Percentiles rank a stretch among this genome's conserved stretches.
Evolutionary conservation across 1,140 invertebrate genomes (phyloP).

Genomic region (Pseudoatta argentina): DNA sequence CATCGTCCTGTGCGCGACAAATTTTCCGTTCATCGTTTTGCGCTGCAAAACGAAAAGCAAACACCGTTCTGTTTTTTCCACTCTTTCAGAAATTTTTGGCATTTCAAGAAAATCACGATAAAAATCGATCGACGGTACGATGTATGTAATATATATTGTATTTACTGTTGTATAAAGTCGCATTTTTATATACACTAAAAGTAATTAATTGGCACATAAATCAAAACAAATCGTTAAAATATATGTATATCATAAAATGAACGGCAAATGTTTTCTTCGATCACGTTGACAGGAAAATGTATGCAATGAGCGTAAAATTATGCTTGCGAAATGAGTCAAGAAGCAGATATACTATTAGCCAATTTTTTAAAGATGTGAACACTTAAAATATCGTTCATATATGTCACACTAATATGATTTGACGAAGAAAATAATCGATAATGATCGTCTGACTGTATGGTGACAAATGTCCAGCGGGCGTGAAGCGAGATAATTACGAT

Average conservation of each 20-base stretch:
- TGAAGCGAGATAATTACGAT: constrained; percentile 53
- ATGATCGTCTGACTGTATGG: background rate
- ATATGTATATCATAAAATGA: background rate
- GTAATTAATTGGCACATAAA: constrained; percentile 29
- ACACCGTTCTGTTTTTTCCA: background rate
- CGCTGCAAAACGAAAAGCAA: background rate
- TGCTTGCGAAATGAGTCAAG: background rate
- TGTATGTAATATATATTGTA: background rate
- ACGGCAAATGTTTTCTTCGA: constrained; percentile 19
- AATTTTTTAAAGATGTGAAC: constrained; percentile 30
- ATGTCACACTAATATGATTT: constrained; percentile 3
- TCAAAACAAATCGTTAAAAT: constrained; percentile 10
- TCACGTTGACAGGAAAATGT: background rate
- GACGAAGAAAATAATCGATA: background rate
- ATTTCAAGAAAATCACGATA: background rate
- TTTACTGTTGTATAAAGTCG: background rate
- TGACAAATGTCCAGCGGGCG: constrained; percentile 14
- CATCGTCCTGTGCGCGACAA: background rate
- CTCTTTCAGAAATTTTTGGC: background rate
- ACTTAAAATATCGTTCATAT: background rate
- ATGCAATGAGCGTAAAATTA: constrained; percentile 36
- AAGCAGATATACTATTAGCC: background rate
- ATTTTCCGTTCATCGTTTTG: constrained; percentile 1
- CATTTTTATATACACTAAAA: background rate
- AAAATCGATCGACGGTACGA: constrained; percentile 6